A percentile compares a stretch with the other conserved stretches of the same genome.
These are phyloP conservation scores for Sipha maydis DNA, from an alignment of 2,888 invertebrate genomes.

Conservation along the genomic window DNA sequence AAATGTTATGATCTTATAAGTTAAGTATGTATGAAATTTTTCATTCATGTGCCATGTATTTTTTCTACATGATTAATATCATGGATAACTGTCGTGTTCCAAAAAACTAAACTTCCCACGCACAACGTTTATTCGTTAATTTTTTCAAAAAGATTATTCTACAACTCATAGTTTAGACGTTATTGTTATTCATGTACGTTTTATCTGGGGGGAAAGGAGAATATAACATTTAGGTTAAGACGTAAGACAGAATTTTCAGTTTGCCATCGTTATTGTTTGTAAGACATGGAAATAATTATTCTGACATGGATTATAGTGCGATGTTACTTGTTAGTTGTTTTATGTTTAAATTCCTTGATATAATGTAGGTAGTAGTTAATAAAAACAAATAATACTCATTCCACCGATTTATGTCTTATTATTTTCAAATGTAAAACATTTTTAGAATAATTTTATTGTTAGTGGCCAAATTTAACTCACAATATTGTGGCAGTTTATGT, in stretches of 20 bases:
- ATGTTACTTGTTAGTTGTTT: not conserved
- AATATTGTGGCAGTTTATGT: too few relatives aligned
- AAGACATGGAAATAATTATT: not conserved
- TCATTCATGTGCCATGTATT: too few relatives aligned
- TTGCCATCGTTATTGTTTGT: not conserved
- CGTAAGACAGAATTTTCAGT: not conserved
- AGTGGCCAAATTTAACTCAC: too few relatives aligned
- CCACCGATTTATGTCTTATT: too few relatives aligned
- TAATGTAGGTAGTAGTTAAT: not conserved
- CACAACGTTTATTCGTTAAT: not conserved
- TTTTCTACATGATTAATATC: not conserved
- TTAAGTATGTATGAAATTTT: not conserved
- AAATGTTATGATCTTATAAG: not conserved
- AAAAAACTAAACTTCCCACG: not conserved
- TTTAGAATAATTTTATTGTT: too few relatives aligned
- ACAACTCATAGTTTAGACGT: not conserved
- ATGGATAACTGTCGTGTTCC: not conserved
- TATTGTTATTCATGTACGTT: not conserved
- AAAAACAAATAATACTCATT: too few relatives aligned
- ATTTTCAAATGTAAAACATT: too few relatives aligned
- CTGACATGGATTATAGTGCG: not conserved
- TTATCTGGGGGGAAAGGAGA: not conserved
- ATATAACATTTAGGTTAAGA: not conserved
- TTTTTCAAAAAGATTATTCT: not conserved
- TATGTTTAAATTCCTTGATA: not conserved